phyloP scores from a whole-genome alignment of 2,797 vertebrate genomes.

The Galagoides demidoff region DNA sequence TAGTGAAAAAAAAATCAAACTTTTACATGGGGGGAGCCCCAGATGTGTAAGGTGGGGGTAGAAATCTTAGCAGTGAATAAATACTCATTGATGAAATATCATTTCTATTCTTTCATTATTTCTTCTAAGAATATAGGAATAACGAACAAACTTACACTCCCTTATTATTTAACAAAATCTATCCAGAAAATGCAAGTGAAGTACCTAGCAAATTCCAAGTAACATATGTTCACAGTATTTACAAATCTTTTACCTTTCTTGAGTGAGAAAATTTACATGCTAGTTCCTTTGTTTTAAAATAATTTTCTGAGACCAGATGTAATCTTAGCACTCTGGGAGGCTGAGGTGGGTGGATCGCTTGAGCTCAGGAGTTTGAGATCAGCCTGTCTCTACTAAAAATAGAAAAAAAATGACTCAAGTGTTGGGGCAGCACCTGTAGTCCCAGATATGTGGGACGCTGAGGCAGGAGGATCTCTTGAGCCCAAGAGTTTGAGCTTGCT shows the following conservation, averaged over 20 bases:
- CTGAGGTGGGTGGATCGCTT: too few species aligned
- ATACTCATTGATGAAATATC: neutral
- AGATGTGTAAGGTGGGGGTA: neutral
- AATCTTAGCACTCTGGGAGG: too few species aligned
- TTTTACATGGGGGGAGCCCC: neutral
- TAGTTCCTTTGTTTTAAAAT: neutral
- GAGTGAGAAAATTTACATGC: neutral
- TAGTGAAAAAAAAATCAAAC: neutral
- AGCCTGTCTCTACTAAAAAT: too few species aligned
- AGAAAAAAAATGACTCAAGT: too few species aligned
- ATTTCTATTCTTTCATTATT: conserved; percentile 17
- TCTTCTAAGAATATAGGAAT: neutral
- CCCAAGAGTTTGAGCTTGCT: too few species aligned
- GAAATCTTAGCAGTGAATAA: neutral
- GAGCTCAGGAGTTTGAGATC: too few species aligned
- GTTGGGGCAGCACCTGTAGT: too few species aligned
- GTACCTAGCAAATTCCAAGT: neutral
- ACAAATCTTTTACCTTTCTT: neutral
- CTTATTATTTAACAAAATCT: neutral
- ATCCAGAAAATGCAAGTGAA: neutral
- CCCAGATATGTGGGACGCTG: too few species aligned
- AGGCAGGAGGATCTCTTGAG: too few species aligned
- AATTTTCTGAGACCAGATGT: neutral
- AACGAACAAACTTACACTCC: neutral
- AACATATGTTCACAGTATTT: neutral